These are phyloP conservation scores for Phaedon cochleariae DNA, from an alignment of 2,888 invertebrate genomes.

Conservation along the genomic window DNA sequence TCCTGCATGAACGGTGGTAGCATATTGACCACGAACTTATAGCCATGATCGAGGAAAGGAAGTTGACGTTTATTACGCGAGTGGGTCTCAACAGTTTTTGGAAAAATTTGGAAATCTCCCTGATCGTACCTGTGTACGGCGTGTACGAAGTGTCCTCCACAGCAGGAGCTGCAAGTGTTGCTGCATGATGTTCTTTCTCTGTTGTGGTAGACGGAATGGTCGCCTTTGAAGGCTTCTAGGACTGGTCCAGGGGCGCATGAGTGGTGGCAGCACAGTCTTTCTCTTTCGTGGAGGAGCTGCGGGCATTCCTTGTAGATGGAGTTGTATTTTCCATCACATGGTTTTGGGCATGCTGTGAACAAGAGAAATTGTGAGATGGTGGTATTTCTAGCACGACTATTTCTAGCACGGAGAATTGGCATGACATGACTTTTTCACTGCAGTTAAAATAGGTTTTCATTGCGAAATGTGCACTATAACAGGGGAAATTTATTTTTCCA, in stretches of 20 bases:
- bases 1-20: conserved; percentile 45
- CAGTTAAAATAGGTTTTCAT: too few species aligned
- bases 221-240: conserved; percentile 10
- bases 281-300: neutral
- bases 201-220: neutral
- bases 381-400: too few species aligned
- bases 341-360: neutral
- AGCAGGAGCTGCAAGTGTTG: neutral
- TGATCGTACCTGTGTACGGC: conserved; percentile 15
- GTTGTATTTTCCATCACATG: conserved; percentile 1
- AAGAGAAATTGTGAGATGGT: neutral
- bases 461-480: too few species aligned
- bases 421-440: too few species aligned
- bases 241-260: conserved; percentile 16
- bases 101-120: neutral
- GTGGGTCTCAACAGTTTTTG: neutral
- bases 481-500: too few species aligned
- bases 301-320: conserved; percentile 14
- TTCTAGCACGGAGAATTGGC: too few species aligned
- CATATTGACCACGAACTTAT: conserved; percentile 47
- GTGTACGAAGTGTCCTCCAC: neutral
- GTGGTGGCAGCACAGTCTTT: neutral
- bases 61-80: conserved; percentile 38
- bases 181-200: neutral
- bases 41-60: conserved; percentile 39